These are phyloP conservation scores for Buathra laborator DNA, from an alignment of 2,888 invertebrate genomes.

Conservation along the genomic window DNA sequence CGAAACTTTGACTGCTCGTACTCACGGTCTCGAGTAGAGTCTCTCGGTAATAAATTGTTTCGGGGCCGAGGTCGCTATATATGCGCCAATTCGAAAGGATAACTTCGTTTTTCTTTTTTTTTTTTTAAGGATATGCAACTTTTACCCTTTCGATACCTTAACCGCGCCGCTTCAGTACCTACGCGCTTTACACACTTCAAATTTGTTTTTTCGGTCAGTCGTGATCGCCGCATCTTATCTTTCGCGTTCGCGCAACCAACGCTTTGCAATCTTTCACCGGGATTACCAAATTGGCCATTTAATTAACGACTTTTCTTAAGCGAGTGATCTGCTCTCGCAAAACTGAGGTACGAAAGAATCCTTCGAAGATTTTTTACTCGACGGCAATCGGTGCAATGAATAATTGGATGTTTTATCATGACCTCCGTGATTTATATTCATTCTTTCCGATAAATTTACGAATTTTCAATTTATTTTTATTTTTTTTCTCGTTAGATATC, in stretches of 20 bases:
- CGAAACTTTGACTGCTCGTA: constrained; percentile 50
- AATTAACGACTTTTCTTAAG: constrained; percentile 2
- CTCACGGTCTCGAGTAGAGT: constrained; percentile 27
- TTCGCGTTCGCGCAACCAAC: neutral
- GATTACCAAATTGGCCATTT: neutral
- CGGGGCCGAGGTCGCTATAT: constrained; percentile 77
- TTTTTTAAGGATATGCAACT: constrained; percentile 57
- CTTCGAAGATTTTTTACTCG: no score
- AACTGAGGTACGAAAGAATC: no score
- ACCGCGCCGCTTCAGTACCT: constrained; percentile 12
- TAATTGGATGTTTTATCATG: no score
- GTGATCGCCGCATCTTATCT: constrained; percentile 31
- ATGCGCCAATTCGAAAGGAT: constrained; percentile 76
- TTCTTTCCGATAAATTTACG: no score
- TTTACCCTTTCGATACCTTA: constrained; percentile 9
- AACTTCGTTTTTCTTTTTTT: constrained; percentile 59
- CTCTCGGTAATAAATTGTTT: constrained; percentile 77
- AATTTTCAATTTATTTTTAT: no score
- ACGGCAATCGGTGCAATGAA: no score
- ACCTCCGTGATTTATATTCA: no score
- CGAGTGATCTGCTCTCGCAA: no score
- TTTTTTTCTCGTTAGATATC: no score
- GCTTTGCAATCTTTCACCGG: constrained; percentile 15
- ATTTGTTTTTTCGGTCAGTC: constrained; percentile 31
- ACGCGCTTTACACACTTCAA: constrained; percentile 34